Conservation (phyloP, 2,797 vertebrate species). For the Euphonia xanthogaster region DNA sequence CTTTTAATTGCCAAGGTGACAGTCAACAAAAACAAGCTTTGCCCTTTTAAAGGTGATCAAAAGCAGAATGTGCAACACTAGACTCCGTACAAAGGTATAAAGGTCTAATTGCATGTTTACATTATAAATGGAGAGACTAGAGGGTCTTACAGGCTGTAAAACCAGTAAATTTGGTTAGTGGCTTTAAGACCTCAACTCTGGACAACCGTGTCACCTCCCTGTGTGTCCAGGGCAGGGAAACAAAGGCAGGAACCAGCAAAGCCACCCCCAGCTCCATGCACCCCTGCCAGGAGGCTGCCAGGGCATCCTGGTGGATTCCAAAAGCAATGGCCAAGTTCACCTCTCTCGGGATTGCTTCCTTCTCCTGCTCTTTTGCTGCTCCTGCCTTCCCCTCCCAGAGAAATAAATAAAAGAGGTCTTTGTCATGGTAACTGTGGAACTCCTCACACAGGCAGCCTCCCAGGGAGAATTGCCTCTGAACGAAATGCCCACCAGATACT, state of each 20-base stretch:
- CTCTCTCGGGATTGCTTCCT: neutral
- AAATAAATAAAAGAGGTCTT: neutral
- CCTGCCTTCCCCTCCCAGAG: too few species aligned
- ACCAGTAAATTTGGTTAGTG: neutral
- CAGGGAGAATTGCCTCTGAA: neutral
- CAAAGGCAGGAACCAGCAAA: neutral
- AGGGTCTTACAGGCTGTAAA: neutral
- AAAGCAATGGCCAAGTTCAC: neutral
- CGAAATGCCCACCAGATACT: neutral
- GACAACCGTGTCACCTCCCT: fast-evolving
- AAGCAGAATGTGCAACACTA: neutral
- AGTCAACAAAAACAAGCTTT: neutral
- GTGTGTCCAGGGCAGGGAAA: neutral
- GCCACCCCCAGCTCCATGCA: neutral
- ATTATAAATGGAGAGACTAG: neutral
- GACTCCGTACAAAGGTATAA: neutral
- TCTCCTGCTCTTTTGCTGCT: neutral
- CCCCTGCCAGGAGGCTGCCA: neutral
- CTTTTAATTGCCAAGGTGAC: neutral
- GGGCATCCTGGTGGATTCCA: neutral
- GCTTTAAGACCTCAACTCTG: neutral
- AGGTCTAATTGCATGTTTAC: neutral
- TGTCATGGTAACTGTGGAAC: neutral
- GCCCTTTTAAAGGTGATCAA: neutral
- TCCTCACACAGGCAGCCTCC: neutral